Base-by-base conservation (phyloP, 2,888 invertebrate species). In the Helleia helle region DNA sequence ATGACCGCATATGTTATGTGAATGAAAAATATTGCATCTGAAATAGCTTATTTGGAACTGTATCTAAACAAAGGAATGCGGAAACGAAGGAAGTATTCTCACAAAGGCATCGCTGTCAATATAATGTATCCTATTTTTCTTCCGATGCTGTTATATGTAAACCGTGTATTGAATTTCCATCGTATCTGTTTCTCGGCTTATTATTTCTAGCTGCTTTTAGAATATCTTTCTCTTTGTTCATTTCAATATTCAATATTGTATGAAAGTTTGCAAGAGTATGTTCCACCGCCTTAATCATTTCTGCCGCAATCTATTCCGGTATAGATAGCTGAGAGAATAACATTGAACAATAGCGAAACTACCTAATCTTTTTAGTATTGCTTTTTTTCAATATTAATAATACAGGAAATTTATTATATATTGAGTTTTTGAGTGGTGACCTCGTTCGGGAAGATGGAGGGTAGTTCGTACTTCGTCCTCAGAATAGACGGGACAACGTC, bases 161-260 rank as follows among this genome's bases (percentile, higher is more conserved):
- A 34, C 22, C 17, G 22, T 9, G 34, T 34, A 34, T 34, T 34
- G 22, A 34, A 34, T 34, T 34, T 34, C 18, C 34, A 34, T 14
- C 28, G 28, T 12, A 12, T 34, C 34, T 22, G 34, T 18, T 22
- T 34, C 18, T 34, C 12, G 12, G 34, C 22, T 22, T 18, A 34
- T 22, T 34, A 34, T 34, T 18, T 8, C 34, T 14, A n/a, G 30
- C 15, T 34, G 17, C 18, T 34, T 12, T 18, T 12, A 12, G 22
- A 31, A 17, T 17, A 17, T 34, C n/a, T n/a, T n/a, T 34, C 18
- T 31, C 15, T 17, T 30, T n/a, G 4, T 22, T 34, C 34, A 3
- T 18, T 15, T 22, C 34, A 6, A 11, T 12, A 4, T 22, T 34
- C n/a, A n/a, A n/a, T n/a, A n/a, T n/a, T n/a, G n/a, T n/a, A n/a